Evolutionary conservation across 2,113 vertebrate species (phyloP).

Genomic region (Dascyllus trimaculatus): DNA sequence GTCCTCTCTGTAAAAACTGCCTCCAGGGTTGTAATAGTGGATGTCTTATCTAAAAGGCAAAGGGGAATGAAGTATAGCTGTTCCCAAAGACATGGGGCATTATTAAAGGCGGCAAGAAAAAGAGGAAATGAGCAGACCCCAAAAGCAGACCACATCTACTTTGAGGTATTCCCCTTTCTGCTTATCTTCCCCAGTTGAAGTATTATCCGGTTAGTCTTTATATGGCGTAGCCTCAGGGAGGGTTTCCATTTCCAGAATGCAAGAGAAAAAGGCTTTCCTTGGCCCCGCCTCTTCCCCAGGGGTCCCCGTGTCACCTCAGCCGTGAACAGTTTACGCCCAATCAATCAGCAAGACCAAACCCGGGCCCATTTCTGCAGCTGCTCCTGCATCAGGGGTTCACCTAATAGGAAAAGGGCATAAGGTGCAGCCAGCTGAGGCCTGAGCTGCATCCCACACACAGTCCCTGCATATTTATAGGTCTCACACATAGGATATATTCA

Average conservation of each 20-base stretch:
- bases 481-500: conserved; percentile 44
- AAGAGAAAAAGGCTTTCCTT: conserved; percentile 53
- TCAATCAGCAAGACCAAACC: conserved; percentile 73
- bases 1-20: conserved; percentile 28
- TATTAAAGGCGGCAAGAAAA: conserved; percentile 8
- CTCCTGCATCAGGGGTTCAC: conserved; percentile 59
- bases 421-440: conserved; percentile 70
- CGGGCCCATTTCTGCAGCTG: conserved; percentile 76
- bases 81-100: neutral
- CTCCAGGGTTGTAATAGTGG: conserved; percentile 1
- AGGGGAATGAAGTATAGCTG: neutral
- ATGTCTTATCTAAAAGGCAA: conserved; percentile 46
- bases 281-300: conserved; percentile 53
- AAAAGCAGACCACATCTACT: conserved; percentile 10
- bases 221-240: conserved; percentile 31
- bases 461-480: conserved; percentile 20
- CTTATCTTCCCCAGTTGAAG: conserved; percentile 34
- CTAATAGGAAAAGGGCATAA: conserved; percentile 58
- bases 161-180: conserved; percentile 17
- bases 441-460: conserved; percentile 14
- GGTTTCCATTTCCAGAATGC: conserved; percentile 52
- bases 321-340: conserved; percentile 77
- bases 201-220: conserved; percentile 38
- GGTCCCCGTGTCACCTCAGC: conserved; percentile 78
- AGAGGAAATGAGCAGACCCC: conserved; percentile 10